Base-by-base conservation (phyloP, 1,140 invertebrate species). In the Papilio glaucus region DNA sequence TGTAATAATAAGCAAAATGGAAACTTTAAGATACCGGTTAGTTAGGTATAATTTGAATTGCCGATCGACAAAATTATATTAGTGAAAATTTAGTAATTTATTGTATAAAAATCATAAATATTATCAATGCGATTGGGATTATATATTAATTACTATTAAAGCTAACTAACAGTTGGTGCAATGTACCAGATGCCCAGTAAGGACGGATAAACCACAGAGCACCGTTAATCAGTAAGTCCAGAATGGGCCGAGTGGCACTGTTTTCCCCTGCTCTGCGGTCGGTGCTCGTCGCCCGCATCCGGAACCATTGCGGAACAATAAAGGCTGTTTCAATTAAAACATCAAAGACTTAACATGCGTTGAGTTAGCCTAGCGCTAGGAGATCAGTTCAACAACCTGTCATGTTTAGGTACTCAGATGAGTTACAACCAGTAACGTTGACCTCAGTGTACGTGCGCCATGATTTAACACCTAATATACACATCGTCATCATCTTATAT, bases 191-290 rank as follows among this genome's bases (percentile, higher is more conserved):
- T 53, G 21, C 49, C 21, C 49, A 10, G 21, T 21, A 49, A 49
- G 41, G n/a, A 42, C 15, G 15, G 8, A 8, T 53, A 53, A 13
- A 53, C 49, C 49, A 53, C 49, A 53, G 49, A 53, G 49, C 49
- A 53, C 49, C 49, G 49, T 53, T 53, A 33, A 2, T 3, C 29
- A 53, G 18, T 24, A 21, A 24, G 49, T 26, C 49, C 49, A 53
- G 18, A 53, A 49, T 18, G 15, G 45, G 49, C 18, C 49, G 21
- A 53, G 18, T 53, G 49, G 49, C 10, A 53, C 10, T 53, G 49
- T 49, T 49, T 15, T 15, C 49, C 12, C 21, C 49, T 26, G 49
- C 49, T 53, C 49, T 53, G 49, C 21, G 49, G 45, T 21, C 18
- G 41, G 42, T 45, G 49, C 24, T 53, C 21, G 10, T 53, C 24